Base-by-base conservation (phyloP, 1,140 invertebrate species). In the Latrodectus geometricus region DNA sequence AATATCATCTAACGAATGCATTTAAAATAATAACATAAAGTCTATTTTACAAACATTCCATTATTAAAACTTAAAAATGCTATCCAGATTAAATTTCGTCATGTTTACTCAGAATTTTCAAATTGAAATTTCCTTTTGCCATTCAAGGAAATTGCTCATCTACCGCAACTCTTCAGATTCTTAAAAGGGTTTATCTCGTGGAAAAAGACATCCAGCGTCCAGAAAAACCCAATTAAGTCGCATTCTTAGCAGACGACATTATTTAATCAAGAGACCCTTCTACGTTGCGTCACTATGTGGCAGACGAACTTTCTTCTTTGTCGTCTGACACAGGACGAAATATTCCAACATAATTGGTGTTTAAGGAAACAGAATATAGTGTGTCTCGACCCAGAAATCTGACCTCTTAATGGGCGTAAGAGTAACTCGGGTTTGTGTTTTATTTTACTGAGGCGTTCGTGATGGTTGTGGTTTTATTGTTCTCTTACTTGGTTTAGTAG, bases 291-390 rank as follows among this genome's bases (percentile, higher is more conserved):
- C 56, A 68, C 48, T 35, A 35, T 17, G 48, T 21, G 15, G 9
- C 9, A 17, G 15, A 68, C 15, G 61, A 48, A 65, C 56, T 66
- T 78, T 78, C 14, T 50, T 21, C 35, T 65, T 68, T 66, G 56
- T 17, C 12, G 21, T 69, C 66, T 69, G 17, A 12, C 11, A 35
- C 52, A 20, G 21, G 14, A 61, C 21, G 21, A 23, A 21, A 78
- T 66, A 78, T 78, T 78, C 76, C 66, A 49, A 48, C 56, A 23
- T 78, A 78, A 65, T 66, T 65, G 76, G 65, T 61, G 65, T 49
- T 78, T 78, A 65, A 78, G 76, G 56, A 78, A 78, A 78, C 21
- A 50, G 23, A 49, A 68, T 78, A 56, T 78, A 66, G 48, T 78
- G 23, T 9, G 11, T 21, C 65, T 78, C n/a, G 56, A 78, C 76